Conservation (phyloP, 2,797 vertebrate genomes). For the Mycteria americana region DNA sequence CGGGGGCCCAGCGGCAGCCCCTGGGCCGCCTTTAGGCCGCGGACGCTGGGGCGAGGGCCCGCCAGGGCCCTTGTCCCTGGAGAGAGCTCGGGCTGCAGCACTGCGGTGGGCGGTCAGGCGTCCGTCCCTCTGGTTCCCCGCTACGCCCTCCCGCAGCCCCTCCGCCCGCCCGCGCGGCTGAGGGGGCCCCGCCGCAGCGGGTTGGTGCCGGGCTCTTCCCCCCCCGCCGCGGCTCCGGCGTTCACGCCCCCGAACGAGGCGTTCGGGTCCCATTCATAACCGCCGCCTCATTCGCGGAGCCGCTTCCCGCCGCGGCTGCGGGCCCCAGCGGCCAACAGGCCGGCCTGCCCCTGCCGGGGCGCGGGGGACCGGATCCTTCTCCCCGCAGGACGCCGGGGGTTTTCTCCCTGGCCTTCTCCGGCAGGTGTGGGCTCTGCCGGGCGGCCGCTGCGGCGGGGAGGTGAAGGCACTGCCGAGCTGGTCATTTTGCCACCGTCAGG, state of each 20-base stretch:
- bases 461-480: not conserved
- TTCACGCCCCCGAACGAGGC: not conserved
- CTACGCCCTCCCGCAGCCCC: no score
- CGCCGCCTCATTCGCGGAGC: not conserved
- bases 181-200: not conserved
- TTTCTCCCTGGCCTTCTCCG: not conserved
- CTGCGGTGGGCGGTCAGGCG: not conserved
- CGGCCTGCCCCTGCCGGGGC: no score
- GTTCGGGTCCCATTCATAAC: not conserved
- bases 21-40: no score
- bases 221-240: no score
- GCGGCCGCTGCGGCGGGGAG: not conserved
- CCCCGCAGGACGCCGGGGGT: not conserved
- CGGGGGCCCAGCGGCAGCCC: rapidly evolving
- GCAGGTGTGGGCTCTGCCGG: not conserved
- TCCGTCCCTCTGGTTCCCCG: no score
- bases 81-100: not conserved
- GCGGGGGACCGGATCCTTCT: no score
- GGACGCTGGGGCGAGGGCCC: no score
- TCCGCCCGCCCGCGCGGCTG: no score
- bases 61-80: rapidly evolving
- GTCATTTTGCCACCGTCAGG: no score
- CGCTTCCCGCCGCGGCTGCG: not conserved
- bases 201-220: no score
- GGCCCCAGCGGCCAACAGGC: not conserved